A percentile compares a stretch with the other conserved stretches of the same genome.
Conservation (phyloP, 37 sponge, comb jelly and placozoan genomes). For the Hormiphora californensis region DNA sequence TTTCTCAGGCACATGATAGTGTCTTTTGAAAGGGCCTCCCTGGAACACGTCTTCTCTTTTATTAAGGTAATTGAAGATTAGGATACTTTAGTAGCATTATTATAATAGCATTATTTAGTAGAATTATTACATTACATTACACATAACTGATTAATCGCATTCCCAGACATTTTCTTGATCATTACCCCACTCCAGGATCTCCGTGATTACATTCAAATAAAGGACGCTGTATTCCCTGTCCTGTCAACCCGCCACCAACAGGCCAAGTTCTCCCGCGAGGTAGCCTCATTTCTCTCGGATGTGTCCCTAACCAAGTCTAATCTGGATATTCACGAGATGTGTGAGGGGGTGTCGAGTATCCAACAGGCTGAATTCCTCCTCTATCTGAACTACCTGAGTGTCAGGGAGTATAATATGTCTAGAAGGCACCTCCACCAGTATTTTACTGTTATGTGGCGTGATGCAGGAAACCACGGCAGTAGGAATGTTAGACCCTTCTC, state of each 20-base stretch:
- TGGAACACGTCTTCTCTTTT: not conserved
- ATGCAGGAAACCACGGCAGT: not conserved
- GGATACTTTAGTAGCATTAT: not conserved
- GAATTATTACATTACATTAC: not conserved
- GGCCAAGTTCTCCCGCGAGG: conserved; percentile 9
- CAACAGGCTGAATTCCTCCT: conserved; percentile 47
- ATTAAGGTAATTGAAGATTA: not conserved
- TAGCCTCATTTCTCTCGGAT: not conserved
- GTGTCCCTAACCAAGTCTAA: not conserved
- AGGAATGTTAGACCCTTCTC: conserved; percentile 39
- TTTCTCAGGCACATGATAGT: conserved; percentile 27
- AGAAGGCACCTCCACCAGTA: conserved; percentile 44
- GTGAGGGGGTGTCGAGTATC: not conserved
- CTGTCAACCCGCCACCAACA: conserved; percentile 19
- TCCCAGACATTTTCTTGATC: not conserved
- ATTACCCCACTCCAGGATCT: no score
- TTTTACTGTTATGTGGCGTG: conserved; percentile 25
- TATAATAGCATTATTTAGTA: not conserved
- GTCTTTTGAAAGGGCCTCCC: conserved; percentile 21
- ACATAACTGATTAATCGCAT: not conserved
- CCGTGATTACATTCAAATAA: not conserved
- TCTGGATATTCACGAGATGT: conserved; percentile 9
- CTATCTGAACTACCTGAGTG: conserved; percentile 27
- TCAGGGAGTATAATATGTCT: conserved; percentile 30
- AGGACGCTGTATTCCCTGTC: conserved; percentile 1